Evolutionary conservation across 1,140 invertebrate species (phyloP).

Genomic region (Pseudomyrmex sp.): DNA sequence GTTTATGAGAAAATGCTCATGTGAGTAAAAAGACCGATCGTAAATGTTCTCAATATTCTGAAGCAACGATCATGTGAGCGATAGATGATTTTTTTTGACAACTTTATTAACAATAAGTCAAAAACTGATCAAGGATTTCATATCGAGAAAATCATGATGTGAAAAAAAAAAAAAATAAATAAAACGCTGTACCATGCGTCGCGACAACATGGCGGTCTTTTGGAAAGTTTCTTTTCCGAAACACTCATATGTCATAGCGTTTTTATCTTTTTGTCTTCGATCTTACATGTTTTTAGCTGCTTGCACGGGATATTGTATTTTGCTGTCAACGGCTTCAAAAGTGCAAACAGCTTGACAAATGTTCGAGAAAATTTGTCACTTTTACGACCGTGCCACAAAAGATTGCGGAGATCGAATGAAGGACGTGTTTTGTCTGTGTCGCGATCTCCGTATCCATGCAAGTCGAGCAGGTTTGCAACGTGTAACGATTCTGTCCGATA

Average conservation of each 20-base stretch:
- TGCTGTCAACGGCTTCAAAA: background rate
- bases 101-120: background rate
- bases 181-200: background rate
- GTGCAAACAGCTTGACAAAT: background rate
- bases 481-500: background rate
- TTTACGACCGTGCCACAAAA: no score
- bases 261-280: no score
- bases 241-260: background rate
- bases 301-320: background rate
- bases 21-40: no score
- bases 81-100: background rate
- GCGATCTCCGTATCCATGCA: background rate
- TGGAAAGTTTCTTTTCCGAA: constrained; percentile 65
- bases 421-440: background rate
- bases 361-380: no score
- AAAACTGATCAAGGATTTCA: background rate
- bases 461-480: no score
- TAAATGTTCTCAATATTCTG: no score
- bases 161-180: background rate
- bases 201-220: constrained; percentile 39
- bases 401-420: background rate
- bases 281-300: no score
- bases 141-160: background rate
- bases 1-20: background rate
- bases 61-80: no score